Conservation (phyloP, 1,140 invertebrate genomes). For the Thaumetopoea pityocampa region DNA sequence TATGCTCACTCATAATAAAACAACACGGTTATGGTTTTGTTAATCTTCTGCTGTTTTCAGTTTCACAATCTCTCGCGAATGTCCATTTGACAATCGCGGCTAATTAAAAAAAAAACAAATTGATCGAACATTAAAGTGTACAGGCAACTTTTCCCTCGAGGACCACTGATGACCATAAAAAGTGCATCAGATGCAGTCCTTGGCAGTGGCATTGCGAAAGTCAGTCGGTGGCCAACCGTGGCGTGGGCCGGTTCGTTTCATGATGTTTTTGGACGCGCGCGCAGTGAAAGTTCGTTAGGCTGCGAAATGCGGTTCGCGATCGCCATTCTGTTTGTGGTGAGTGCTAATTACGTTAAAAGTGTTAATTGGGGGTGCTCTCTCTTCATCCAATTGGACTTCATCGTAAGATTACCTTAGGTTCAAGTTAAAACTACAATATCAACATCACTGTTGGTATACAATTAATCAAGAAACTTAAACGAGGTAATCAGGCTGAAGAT, state of each 20-base stretch:
- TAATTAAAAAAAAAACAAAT: no score
- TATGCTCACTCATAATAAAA: no score
- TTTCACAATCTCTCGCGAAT: no score
- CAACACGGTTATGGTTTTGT: no score
- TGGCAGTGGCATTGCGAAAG: conserved; percentile 38
- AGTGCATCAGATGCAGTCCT: conserved; percentile 44
- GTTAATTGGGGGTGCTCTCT: conserved; percentile 39
- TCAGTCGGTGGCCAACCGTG: conserved; percentile 52
- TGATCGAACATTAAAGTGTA: conserved; percentile 19
- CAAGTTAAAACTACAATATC: conserved; percentile 3
- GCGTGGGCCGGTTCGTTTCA: conserved; percentile 40
- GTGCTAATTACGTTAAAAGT: conserved; percentile 60
- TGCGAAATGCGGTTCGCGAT: conserved; percentile 64
- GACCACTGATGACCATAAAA: conserved; percentile 17
- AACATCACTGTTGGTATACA: background rate
- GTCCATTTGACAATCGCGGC: no score
- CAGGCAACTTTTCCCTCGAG: conserved; percentile 32
- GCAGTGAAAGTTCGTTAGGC: conserved; percentile 70
- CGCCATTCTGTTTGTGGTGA: conserved; percentile 72
- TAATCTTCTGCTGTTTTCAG: no score
- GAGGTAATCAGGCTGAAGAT: no score
- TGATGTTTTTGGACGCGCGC: conserved; percentile 45
- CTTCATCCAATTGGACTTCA: conserved; percentile 16
- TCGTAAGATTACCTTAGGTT: conserved; percentile 9
- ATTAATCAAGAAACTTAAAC: background rate